Evolutionary conservation across 1,140 invertebrate genomes (phyloP), one percentile per base, ranked within the genome.

Genomic region (Proales similis): DNA sequence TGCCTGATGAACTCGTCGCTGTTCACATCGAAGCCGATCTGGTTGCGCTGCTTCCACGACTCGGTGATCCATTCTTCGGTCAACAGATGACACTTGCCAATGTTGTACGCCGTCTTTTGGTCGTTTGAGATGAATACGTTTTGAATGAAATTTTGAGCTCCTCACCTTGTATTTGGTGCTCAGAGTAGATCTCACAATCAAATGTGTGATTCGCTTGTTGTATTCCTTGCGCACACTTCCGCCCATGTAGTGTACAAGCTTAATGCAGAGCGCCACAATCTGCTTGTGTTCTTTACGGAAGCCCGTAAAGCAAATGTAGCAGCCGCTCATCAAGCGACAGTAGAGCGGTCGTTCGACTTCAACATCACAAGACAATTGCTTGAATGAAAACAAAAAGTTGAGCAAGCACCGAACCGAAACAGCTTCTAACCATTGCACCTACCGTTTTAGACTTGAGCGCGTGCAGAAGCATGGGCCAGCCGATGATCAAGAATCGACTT

Each of bases 221-320:
- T 90, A 84, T 67, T 92, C 88, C 76, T 86, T 88, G 46, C 88
- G 81, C 67, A 94, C 86, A 68, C 86, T 90, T 14, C 90, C 90
- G 65, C 88, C 89, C 90, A 95, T 93, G 71, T 85, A 83, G 78
- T 93, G 90, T 65, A 93, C 85, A 70, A 88, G 14, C 36, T 61
- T 45, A 11, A 45, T 61, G 47, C 39, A 61, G 36, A 46, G 14
- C 1, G 57, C 42, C 5, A 57, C 51, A 27, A 24, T 57, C 11
- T 57, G 17, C 20, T 57, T 57, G 20, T 57, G 39, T 42, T 57
- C 51, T 27, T 57, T 57, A 4, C 51, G 33, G 19, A 57, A 57
- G 14, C 51, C 51, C 29, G 51, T 57, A 42, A 57, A 57, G 24
- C 51, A 57, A 3, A 57, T 42, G 45, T 29, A 57, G 17, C 51